Evolutionary conservation across 2,888 invertebrate genomes (phyloP).

Genomic region (Galerucella calmariensis): DNA sequence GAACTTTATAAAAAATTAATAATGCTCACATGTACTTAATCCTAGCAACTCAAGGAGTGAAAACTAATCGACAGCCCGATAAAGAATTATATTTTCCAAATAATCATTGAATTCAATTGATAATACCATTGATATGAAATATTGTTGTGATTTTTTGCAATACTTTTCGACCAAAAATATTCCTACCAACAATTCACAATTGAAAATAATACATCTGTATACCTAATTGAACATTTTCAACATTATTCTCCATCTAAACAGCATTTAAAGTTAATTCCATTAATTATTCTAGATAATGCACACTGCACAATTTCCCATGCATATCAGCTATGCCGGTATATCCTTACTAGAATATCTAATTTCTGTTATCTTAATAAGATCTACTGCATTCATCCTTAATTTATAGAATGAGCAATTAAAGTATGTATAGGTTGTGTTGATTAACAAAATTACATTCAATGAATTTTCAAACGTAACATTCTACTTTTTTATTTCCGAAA

Average conservation of each 20-base stretch:
- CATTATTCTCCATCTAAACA: not conserved
- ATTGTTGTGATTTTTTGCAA: too few species aligned
- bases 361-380: slow-evolving; percentile 23
- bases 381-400: slow-evolving; percentile 16
- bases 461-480: not conserved
- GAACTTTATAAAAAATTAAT: too few species aligned
- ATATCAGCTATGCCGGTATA: slow-evolving; percentile 13
- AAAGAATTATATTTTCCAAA: too few species aligned
- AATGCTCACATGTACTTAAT: too few species aligned
- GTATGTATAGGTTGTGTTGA: not conserved
- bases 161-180: too few species aligned
- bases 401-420: slow-evolving; percentile 2
- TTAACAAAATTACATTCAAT: too few species aligned
- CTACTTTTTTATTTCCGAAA: not conserved
- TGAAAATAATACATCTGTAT: too few species aligned
- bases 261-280: slow-evolving; percentile 1
- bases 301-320: slow-evolving; percentile 21
- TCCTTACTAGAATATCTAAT: slow-evolving; percentile 20
- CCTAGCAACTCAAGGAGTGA: too few species aligned
- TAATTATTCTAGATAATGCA: slow-evolving; percentile 11
- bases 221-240: not conserved
- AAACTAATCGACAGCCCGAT: too few species aligned
- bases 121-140: too few species aligned
- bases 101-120: too few species aligned
- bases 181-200: too few species aligned